Evolutionary conservation across 2,797 vertebrate species (phyloP).

Genomic region (Dipus sagitta): DNA sequence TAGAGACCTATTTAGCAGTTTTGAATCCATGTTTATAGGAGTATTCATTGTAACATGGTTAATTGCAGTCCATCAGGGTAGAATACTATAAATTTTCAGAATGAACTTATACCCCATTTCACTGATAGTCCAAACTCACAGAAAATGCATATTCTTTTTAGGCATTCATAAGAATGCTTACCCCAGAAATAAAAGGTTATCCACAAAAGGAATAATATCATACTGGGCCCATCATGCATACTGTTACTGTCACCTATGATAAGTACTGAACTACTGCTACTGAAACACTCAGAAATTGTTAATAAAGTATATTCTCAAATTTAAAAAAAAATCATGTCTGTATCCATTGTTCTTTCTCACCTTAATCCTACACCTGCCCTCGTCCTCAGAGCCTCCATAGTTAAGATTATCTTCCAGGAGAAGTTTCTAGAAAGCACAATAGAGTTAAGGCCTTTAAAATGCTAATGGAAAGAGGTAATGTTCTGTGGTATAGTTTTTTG

Average conservation of each 20-base stretch:
- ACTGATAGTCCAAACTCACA: neutral
- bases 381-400: neutral
- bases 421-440: constrained; percentile 44
- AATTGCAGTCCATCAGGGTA: neutral
- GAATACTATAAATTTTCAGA: neutral
- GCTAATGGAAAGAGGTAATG: constrained; percentile 12
- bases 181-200: neutral
- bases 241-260: neutral
- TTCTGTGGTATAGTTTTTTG: neutral
- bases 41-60: neutral
- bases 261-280: neutral
- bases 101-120: neutral
- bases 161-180: neutral
- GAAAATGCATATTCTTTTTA: neutral
- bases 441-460: neutral
- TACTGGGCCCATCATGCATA: neutral
- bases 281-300: neutral
- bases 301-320: neutral
- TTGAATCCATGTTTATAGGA: neutral
- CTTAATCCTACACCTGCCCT: neutral
- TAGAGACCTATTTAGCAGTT: neutral
- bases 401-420: neutral
- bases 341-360: neutral
- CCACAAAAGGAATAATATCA: neutral
- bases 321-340: no score